Base-by-base conservation (phyloP, 2,888 invertebrate species). In the Luperina testacea region DNA sequence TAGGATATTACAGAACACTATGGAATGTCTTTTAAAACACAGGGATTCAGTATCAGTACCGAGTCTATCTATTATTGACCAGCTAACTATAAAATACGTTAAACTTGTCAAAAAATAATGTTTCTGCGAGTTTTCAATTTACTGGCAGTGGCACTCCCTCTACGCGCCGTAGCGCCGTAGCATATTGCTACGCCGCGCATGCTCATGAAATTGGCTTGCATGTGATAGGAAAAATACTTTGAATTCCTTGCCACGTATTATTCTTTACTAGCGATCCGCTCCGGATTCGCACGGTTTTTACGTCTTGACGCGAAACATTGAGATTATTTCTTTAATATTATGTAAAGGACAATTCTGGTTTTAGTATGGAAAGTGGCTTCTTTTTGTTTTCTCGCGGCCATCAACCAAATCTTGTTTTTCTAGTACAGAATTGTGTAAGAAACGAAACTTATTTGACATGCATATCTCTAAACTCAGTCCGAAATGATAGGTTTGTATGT, bases 131-230 rank as follows among this genome's bases (percentile, higher is more conserved):
- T 78, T 67, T 48, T 27, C 4, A 61, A 61, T n/a, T 42, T 42
- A 51, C 51, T 69, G 59, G 20, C 20, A 7, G 38, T 15, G 64
- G 17, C 75, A 75, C 67, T 61, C 75, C 82, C 53, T 75, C 75
- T 75, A 81, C 67, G 59, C 74, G 42, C 38, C 72, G 78, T 78
- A 77, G 61, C 77, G 51, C 24, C 81, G 64, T 81, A 68, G 68
- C 67, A 82, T 61, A 61, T 61, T 82, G 75, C 82, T 80, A 80
- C 80, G 38, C 53, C 82, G 82, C 67, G 80, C 80, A 80, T 75
- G 76, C 82, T 38, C 59, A 68, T 67, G 38, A 59, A 75, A 81
- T 45, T 59, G 38, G 53, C 61, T 67, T 53, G 61, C 76, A 75
- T 20, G 59, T 53, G 67, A 61, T 59, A 68, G 24, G n/a, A 57